Conservation (phyloP, 1,140 invertebrate species). For the Chironomus striatipennis region DNA sequence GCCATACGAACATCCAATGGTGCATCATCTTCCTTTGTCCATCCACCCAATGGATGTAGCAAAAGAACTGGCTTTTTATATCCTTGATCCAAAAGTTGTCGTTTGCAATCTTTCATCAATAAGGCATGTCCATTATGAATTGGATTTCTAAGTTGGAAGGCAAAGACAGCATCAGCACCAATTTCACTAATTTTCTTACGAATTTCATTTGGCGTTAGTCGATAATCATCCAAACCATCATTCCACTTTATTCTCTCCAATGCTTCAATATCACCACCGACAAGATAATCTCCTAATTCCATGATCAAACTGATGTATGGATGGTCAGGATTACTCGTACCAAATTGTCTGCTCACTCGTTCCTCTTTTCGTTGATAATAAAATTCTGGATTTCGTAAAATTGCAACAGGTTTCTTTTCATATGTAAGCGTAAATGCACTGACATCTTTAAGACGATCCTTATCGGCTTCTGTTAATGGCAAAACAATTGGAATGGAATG, state of each 20-base stretch:
- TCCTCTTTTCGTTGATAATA: slow-evolving; percentile 94
- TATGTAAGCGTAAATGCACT: slow-evolving; percentile 60
- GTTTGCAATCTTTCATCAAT: slow-evolving; percentile 91
- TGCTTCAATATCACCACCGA: slow-evolving; percentile 90
- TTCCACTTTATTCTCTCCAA: slow-evolving; percentile 91
- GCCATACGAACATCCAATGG: no score
- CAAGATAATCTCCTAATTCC: slow-evolving; percentile 91
- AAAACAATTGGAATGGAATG: no score
- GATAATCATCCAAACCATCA: no score
- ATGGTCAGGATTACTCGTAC: slow-evolving; percentile 77
- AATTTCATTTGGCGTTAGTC: no score
- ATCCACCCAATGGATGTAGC: slow-evolving; percentile 89
- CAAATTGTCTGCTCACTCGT: slow-evolving; percentile 84
- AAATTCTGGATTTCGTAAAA: slow-evolving; percentile 86
- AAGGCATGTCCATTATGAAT: no score
- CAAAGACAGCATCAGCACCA: no score
- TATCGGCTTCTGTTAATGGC: slow-evolving; percentile 64
- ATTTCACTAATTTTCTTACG: no score
- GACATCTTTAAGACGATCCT: slow-evolving; percentile 58
- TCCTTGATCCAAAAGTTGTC: slow-evolving; percentile 71
- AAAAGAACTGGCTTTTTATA: slow-evolving; percentile 92
- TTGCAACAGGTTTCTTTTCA: slow-evolving; percentile 65
- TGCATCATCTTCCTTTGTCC: no score
- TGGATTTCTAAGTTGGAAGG: no score
- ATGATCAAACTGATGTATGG: slow-evolving; percentile 87